phyloP scores from a whole-genome alignment of 2,113 vertebrate genomes.

The Cinclus mexicanus region DNA sequence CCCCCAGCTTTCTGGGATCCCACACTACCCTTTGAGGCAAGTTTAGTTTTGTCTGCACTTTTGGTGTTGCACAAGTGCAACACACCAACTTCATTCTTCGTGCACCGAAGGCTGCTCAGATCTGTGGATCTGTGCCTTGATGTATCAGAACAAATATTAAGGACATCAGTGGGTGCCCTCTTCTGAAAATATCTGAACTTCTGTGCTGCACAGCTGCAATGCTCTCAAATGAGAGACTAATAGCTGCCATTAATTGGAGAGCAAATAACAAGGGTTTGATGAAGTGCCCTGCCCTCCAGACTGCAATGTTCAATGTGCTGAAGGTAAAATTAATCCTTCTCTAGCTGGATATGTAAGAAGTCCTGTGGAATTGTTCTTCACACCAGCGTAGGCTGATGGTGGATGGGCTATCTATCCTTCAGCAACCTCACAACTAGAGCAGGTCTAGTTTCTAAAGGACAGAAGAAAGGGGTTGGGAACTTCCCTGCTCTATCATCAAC shows the following conservation, averaged over 20 bases:
- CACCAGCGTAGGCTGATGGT: fast-evolving
- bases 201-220: neutral
- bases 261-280: neutral
- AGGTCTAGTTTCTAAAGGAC: neutral
- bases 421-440: neutral
- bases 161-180: neutral
- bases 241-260: neutral
- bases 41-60: too few relatives aligned
- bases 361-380: neutral
- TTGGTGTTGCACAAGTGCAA: neutral
- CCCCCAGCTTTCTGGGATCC: too few relatives aligned
- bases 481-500: neutral
- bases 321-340: neutral
- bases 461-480: neutral
- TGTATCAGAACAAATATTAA: neutral
- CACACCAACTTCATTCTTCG: neutral
- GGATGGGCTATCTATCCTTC: neutral
- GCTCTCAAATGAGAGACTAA: neutral
- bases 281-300: neutral
- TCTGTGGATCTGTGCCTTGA: neutral
- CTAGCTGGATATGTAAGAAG: neutral
- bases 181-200: neutral
- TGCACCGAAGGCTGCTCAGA: neutral
- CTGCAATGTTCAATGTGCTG: neutral
- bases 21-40: too few relatives aligned